Conservation (phyloP, 1,140 invertebrate genomes). For the Portunus trituberculatus region DNA sequence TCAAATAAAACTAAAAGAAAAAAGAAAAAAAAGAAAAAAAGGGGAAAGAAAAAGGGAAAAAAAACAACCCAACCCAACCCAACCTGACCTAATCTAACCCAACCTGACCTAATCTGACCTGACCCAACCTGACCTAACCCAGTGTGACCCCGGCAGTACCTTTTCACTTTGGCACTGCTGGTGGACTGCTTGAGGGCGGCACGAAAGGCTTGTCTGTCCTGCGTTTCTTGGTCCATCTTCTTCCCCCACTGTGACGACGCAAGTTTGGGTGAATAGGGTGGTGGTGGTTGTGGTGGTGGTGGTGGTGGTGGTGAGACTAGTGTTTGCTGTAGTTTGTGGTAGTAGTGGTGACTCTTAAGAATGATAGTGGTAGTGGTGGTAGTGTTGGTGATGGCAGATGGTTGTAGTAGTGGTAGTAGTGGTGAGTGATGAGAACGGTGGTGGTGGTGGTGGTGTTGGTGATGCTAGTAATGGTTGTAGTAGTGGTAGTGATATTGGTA, state of each 20-base stretch:
- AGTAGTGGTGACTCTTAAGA: neutral
- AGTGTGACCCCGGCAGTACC: neutral
- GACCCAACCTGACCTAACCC: neutral
- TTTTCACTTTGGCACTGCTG: neutral
- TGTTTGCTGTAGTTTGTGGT: neutral
- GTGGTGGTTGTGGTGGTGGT: neutral
- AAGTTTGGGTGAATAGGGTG: neutral
- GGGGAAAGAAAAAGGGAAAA: too few relatives aligned
- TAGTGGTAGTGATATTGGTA: neutral
- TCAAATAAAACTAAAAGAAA: too few relatives aligned
- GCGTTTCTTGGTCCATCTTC: neutral
- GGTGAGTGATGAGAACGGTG: too few relatives aligned
- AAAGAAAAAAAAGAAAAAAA: too few relatives aligned
- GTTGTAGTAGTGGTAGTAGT: too few relatives aligned
- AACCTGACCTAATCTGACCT: neutral
- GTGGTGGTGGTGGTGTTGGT: too few relatives aligned
- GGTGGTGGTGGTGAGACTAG: neutral
- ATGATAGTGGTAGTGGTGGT: too few relatives aligned
- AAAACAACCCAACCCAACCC: neutral
- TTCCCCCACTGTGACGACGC: neutral
- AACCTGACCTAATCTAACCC: neutral
- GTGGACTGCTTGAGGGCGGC: conserved; percentile 25
- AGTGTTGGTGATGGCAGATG: too few relatives aligned
- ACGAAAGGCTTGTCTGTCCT: conserved; percentile 35
- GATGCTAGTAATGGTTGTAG: too few relatives aligned